Base-by-base conservation (phyloP, 2,797 vertebrate genomes). In the Ptychadena robeensis region DNA sequence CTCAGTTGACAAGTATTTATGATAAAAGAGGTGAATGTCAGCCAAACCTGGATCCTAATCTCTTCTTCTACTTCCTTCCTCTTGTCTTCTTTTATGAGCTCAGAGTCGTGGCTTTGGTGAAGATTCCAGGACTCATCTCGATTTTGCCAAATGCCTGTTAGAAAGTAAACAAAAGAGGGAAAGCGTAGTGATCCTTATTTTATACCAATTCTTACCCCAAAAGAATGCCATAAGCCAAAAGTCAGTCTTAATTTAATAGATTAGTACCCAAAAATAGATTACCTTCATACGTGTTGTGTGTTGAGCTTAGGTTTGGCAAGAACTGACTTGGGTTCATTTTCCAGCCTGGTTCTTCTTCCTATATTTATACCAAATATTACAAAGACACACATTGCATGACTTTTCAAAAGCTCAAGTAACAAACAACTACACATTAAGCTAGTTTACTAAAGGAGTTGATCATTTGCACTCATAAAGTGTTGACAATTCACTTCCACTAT, bases 251-350 rank as follows among this genome's bases (percentile, higher is more conserved):
- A 53, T 53, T 53, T 53, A 6, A 53, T 2, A 53, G 44, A 53
- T 22, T 7, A 64, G 34, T 75, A 40, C 40, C 34, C 31, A 59
- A 34, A 12, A 14, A 18, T 25, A 28, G 15, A 9, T 81, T 83
- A 96, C 96, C 94, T 94, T 91, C 91, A 86, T 94, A 96, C 31
- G 87, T 75, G 37, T 86, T 89, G 86, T 82, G 90, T 89, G 92
- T 94, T 88, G 95, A 92, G 80, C 92, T 85, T 86, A 96, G 82
- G 0, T 87, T 86, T 0, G 87, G 86, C 31, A 96, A 90, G 89
- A 96, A 96, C 59, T 92, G 90, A 86, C 95, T 96, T 0, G 93
- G 92, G 59, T 88, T 74, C 93, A 95, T 95, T 88, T 93, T 95
- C 95, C 95, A 96, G 4, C 88, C 89, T 18, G 91, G 87, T 0